phyloP scores from a whole-genome alignment of 2,797 vertebrate species.

The Morelia viridis region DNA sequence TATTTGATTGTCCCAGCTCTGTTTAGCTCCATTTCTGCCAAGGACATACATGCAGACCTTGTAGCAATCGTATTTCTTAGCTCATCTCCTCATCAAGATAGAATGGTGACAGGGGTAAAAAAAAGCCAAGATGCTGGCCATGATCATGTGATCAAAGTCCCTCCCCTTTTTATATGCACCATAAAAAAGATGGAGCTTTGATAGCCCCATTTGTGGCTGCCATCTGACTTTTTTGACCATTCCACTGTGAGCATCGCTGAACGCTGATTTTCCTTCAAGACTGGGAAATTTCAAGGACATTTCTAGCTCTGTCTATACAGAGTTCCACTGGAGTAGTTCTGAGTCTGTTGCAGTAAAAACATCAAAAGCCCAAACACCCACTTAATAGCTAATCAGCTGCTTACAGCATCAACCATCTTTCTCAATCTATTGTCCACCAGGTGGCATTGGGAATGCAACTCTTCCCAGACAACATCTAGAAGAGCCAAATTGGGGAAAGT shows the following conservation, averaged over 20 bases:
- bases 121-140: background rate
- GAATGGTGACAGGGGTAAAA: background rate
- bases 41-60: background rate
- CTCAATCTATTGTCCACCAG: background rate
- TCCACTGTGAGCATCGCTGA: background rate
- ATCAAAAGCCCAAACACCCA: background rate
- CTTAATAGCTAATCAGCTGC: background rate
- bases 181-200: background rate
- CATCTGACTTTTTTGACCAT: background rate
- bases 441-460: background rate
- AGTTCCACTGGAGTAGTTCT: background rate
- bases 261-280: background rate
- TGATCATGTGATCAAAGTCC: background rate
- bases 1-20: background rate
- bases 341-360: background rate
- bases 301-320: background rate
- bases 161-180: background rate
- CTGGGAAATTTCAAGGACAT: background rate
- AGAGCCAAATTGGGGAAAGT: background rate
- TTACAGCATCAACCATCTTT: background rate
- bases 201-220: background rate
- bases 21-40: background rate
- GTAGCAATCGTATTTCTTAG: background rate
- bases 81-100: background rate
- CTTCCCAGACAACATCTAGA: background rate